phyloP scores from a whole-genome alignment of 2,113 vertebrate species.

The Percina caprodes region DNA sequence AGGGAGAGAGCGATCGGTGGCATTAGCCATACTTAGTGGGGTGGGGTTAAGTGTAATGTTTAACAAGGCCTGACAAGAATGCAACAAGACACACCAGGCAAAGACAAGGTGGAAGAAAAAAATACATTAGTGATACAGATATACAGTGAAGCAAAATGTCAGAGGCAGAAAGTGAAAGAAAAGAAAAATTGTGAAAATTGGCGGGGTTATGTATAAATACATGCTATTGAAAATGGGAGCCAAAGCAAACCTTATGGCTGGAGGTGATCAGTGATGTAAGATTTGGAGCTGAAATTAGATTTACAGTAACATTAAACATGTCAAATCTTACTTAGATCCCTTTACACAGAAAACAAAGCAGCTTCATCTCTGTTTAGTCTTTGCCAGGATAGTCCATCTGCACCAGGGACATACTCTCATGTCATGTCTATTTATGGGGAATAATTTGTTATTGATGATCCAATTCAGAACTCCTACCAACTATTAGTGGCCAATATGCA shows the following conservation, averaged over 20 bases:
- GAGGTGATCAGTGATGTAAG: not conserved
- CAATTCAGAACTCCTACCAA: slow-evolving; percentile 3
- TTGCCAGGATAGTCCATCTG: slow-evolving; percentile 31
- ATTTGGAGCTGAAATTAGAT: slow-evolving; percentile 38
- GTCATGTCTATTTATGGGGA: not conserved
- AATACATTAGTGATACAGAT: slow-evolving; percentile 11
- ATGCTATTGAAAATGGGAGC: not conserved
- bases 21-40: slow-evolving; percentile 52
- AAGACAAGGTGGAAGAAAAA: not conserved
- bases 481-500: slow-evolving; percentile 7
- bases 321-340: slow-evolving; percentile 37
- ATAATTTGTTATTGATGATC: not conserved
- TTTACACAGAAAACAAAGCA: slow-evolving; percentile 27
- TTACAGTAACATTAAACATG: slow-evolving; percentile 40
- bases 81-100: slow-evolving; percentile 32
- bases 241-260: slow-evolving; percentile 6
- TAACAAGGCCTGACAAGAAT: slow-evolving; percentile 61
- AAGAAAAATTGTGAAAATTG: not conserved
- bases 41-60: slow-evolving; percentile 41
- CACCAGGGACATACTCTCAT: slow-evolving; percentile 11
- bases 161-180: not conserved
- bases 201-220: not conserved
- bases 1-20: slow-evolving; percentile 48
- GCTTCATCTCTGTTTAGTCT: slow-evolving; percentile 7
- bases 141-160: not conserved